These are phyloP conservation scores for Scyliorhinus canicula DNA, from an alignment of 2,797 vertebrate species.

Conservation along the genomic window DNA sequence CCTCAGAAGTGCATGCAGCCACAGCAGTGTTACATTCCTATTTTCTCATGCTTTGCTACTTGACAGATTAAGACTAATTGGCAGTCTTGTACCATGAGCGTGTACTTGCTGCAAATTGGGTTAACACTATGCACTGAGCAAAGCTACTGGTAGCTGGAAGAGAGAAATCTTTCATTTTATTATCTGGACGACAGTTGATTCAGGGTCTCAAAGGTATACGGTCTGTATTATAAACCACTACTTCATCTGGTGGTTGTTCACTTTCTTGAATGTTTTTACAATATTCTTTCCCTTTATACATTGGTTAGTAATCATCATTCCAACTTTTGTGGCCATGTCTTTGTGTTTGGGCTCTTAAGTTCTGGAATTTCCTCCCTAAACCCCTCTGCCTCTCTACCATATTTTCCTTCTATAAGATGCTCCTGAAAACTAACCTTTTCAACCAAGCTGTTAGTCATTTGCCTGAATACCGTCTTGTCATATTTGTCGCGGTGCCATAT, in stretches of 20 bases:
- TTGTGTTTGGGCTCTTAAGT: too few species aligned
- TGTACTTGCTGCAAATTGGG: not conserved
- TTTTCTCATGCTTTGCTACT: not conserved
- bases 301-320: too few species aligned
- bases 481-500: too few species aligned
- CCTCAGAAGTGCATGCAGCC: not conserved
- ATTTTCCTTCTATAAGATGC: too few species aligned
- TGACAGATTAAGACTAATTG: not conserved
- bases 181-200: not conserved
- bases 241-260: not conserved
- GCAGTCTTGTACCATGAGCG: not conserved
- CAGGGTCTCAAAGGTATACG: not conserved
- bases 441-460: too few species aligned
- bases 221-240: not conserved
- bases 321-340: too few species aligned
- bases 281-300: not conserved
- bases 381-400: too few species aligned
- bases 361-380: too few species aligned
- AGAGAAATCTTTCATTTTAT: not conserved
- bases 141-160: too few species aligned
- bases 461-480: too few species aligned
- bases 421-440: too few species aligned
- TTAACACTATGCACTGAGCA: not conserved
- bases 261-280: not conserved
- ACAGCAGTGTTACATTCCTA: not conserved